Conservation (phyloP, 2,113 vertebrate species). For the Albula goreensis region DNA sequence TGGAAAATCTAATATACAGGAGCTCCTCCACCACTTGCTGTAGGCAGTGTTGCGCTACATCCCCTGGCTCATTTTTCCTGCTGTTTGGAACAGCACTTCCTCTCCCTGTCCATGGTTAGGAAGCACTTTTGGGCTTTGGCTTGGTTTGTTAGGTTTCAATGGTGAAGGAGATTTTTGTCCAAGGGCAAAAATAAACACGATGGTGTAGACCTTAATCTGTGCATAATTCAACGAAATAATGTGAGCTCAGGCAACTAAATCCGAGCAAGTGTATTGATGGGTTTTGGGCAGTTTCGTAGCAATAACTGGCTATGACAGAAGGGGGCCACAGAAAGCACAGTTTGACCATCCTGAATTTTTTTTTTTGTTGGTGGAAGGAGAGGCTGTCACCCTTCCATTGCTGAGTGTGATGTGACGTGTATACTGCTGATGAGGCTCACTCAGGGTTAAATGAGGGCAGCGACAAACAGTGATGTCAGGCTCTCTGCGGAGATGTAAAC, state of each 20-base stretch:
- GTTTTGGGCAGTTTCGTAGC: background rate
- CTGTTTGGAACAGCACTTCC: slow-evolving; percentile 9
- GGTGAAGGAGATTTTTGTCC: background rate
- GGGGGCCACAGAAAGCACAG: background rate
- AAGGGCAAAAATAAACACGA: slow-evolving; percentile 1
- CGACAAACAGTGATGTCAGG: no score
- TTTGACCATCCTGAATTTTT: background rate
- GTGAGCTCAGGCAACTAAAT: background rate
- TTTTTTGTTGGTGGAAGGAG: background rate
- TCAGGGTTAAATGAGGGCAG: background rate
- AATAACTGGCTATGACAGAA: background rate
- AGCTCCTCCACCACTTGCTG: slow-evolving; percentile 41
- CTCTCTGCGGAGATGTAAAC: slow-evolving; percentile 52
- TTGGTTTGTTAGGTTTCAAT: background rate
- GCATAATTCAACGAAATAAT: slow-evolving; percentile 8
- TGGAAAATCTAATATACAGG: slow-evolving; percentile 44
- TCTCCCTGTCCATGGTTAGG: background rate
- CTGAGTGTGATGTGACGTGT: background rate
- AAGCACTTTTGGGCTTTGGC: background rate
- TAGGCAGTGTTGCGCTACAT: slow-evolving; percentile 29
- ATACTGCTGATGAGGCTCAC: background rate
- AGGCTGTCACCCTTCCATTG: background rate
- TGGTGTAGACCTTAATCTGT: slow-evolving; percentile 4
- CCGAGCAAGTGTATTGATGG: background rate
- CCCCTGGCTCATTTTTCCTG: background rate